Conservation (phyloP, 2,113 vertebrate genomes). For the Lanius ludovicianus region DNA sequence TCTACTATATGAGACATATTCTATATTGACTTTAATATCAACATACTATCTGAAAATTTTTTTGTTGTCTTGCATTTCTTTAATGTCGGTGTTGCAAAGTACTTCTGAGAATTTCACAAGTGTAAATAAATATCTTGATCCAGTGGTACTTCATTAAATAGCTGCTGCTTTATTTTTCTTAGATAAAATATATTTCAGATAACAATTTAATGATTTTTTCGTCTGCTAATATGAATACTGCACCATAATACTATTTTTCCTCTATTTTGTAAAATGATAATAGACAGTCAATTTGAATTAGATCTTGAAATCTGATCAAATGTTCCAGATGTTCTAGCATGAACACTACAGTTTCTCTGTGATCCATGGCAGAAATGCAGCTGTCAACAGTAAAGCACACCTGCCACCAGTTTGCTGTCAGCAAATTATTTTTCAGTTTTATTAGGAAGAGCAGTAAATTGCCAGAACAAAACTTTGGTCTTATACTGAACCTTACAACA, state of each 20-base stretch:
- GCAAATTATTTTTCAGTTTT: slow-evolving; percentile 66
- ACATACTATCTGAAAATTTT: rapidly evolving
- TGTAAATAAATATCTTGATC: not conserved
- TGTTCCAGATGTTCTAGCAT: slow-evolving; percentile 72
- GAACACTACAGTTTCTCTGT: slow-evolving; percentile 57
- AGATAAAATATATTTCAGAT: not conserved
- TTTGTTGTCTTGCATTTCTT: not conserved
- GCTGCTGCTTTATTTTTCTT: not conserved
- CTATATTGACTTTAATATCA: rapidly evolving
- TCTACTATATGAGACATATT: not conserved
- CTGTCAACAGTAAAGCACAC: slow-evolving; percentile 72
- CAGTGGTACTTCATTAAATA: not conserved
- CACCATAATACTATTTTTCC: not conserved
- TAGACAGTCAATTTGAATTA: slow-evolving; percentile 27
- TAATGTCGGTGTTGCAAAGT: not conserved
- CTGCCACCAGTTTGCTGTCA: slow-evolving; percentile 64
- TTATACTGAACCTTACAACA: not conserved
- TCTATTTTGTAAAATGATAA: slow-evolving; percentile 32
- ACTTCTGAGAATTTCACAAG: not conserved
- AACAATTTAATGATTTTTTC: not conserved
- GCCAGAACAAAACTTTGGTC: slow-evolving; percentile 9
- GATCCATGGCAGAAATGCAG: slow-evolving; percentile 73
- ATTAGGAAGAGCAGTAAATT: slow-evolving; percentile 53
- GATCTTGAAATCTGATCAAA: slow-evolving; percentile 69
- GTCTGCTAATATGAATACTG: not conserved